Percentiles rank a stretch among this genome's conserved stretches.
These are phyloP conservation scores for Dynastes hyllus DNA, from an alignment of 2,888 invertebrate genomes.

Conservation along the genomic window DNA sequence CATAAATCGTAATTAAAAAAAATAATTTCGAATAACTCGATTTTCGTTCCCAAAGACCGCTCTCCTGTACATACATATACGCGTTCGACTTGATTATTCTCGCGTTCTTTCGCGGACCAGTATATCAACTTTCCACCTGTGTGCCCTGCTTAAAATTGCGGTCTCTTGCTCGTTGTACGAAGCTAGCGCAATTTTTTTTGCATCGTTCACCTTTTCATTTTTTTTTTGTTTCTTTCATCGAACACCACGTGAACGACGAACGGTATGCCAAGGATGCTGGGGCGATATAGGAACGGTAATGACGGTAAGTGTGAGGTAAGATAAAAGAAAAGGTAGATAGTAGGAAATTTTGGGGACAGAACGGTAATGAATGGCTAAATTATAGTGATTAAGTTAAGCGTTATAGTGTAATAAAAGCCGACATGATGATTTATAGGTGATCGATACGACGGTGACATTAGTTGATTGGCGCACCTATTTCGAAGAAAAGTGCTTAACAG, in stretches of 20 bases:
- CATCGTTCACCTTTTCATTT: neutral
- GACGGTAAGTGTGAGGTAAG: neutral
- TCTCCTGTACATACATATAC: neutral
- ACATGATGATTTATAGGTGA: neutral
- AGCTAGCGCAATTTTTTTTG: neutral
- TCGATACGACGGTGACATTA: neutral
- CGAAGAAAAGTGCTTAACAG: neutral
- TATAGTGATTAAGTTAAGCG: conserved; percentile 2
- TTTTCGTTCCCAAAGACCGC: conserved; percentile 16
- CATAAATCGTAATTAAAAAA: conserved; percentile 42
- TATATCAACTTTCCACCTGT: conserved; percentile 46
- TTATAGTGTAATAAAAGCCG: neutral
- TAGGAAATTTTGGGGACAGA: neutral
- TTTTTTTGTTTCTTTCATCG: conserved; percentile 6
- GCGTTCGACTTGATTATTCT: conserved; percentile 17
- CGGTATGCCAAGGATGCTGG: neutral
- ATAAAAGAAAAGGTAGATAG: neutral
- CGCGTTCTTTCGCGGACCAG: conserved; percentile 30
- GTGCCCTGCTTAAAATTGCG: conserved; percentile 41
- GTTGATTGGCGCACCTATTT: neutral
- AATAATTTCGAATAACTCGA: conserved; percentile 36
- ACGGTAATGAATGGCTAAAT: conserved; percentile 1
- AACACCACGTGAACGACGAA: conserved; percentile 6
- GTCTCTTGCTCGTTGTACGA: conserved; percentile 9
- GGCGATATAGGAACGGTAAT: neutral